Conservation (phyloP, 2,113 vertebrate genomes). For the Dromas ardeola region DNA sequence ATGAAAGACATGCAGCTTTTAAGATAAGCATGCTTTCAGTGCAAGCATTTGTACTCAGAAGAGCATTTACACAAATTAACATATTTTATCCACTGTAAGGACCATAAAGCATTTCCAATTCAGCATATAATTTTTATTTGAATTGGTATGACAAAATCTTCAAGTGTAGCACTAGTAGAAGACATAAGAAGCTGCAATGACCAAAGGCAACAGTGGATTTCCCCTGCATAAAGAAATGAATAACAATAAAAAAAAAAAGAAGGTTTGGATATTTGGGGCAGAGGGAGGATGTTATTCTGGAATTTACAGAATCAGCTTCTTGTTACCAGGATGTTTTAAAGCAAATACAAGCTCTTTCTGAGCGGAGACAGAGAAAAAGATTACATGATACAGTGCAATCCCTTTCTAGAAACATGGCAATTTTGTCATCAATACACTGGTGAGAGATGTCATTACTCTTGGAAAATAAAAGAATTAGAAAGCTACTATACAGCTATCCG, state of each 20-base stretch:
- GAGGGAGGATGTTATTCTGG: not conserved
- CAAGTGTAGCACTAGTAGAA: slow-evolving; percentile 37
- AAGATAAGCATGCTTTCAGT: slow-evolving; percentile 74
- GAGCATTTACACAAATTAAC: slow-evolving; percentile 81
- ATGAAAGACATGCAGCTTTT: slow-evolving; percentile 75
- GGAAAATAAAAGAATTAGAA: not conserved
- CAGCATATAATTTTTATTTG: slow-evolving; percentile 74
- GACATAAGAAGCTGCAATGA: slow-evolving; percentile 53
- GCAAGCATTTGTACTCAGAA: slow-evolving; percentile 73
- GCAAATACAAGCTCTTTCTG: not conserved
- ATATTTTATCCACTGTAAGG: slow-evolving; percentile 80
- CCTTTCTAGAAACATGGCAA: not conserved
- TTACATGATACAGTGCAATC: not conserved
- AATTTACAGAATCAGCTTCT: slow-evolving; percentile 24
- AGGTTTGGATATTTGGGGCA: not conserved
- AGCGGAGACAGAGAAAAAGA: not conserved
- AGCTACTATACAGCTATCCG: not conserved
- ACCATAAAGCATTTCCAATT: slow-evolving; percentile 69
- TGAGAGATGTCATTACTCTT: not conserved
- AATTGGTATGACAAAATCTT: slow-evolving; percentile 66
- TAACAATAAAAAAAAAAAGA: not conserved
- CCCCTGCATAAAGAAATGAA: not conserved
- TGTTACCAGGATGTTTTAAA: not conserved
- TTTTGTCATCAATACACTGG: not conserved
- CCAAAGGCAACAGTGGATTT: slow-evolving; percentile 37